Percentiles rank a stretch among this genome's conserved stretches.
Evolutionary conservation across 2,888 invertebrate species (phyloP).

Genomic region (Acrobasis consociella): DNA sequence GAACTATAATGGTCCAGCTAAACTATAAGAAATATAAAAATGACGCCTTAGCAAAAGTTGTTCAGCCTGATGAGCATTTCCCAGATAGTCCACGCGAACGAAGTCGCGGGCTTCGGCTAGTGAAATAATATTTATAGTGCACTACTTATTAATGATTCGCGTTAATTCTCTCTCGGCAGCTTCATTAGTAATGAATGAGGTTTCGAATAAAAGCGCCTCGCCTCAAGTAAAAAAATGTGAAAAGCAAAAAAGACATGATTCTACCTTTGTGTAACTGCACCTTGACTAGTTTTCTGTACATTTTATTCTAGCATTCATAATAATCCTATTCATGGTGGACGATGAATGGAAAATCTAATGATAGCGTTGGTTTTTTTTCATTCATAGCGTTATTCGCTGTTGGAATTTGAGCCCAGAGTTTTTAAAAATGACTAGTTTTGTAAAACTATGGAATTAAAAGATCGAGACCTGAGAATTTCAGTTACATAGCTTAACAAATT

Average conservation of each 20-base stretch:
- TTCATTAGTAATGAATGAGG: not conserved
- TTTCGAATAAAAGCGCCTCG: not conserved
- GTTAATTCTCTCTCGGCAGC: not conserved
- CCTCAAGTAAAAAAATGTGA: not conserved
- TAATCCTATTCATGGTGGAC: constrained; percentile 1
- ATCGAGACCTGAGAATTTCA: too few species aligned
- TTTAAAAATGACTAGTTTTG: too few species aligned
- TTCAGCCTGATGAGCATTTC: too few species aligned
- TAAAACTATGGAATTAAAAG: too few species aligned
- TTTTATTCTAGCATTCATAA: constrained; percentile 1
- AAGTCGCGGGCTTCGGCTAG: too few species aligned
- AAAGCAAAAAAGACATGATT: not conserved
- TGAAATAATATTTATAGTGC: not conserved
- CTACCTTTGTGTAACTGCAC: not conserved
- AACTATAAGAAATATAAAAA: too few species aligned
- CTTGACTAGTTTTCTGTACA: constrained; percentile 7
- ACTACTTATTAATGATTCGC: not conserved
- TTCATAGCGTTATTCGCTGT: not conserved
- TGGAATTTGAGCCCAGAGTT: too few species aligned
- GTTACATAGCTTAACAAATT: too few species aligned
- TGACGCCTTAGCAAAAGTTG: too few species aligned
- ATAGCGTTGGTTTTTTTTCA: not conserved
- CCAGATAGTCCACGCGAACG: too few species aligned
- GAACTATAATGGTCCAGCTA: too few species aligned
- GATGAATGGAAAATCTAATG: not conserved